Evolutionary conservation across 2,888 invertebrate species (phyloP), one percentile per base, ranked within the genome.

Genomic region (Calliscelio sp.): DNA sequence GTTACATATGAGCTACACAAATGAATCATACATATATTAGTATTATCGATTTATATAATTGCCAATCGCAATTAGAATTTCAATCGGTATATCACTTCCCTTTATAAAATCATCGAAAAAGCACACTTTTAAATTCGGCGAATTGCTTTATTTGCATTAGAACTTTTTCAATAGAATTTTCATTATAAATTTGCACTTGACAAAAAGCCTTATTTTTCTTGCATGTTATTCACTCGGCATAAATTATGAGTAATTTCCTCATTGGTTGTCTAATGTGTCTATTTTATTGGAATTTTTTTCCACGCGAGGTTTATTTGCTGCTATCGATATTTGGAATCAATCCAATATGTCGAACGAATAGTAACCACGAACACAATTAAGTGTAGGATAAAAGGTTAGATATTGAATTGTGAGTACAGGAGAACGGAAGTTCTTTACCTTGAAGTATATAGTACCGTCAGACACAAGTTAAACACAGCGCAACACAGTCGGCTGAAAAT

Each of bases 361-460:
- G 70, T 55, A 28, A 59, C 65, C 55, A 41, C 55, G 28, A 84
- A 71, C 71, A 80, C 84, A 80, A 75, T 80, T 75, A 84, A 84
- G 59, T 66, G 22, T 28, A 16, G 80, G 51, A 80, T 74, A 73
- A 84, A 84, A 80, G 80, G 80, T 84, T 80, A 80, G 75, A 84
- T 84, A 84, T 79, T 81, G 80, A 77, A 80, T 84, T 66, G 84
- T 75, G 79, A 65, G 38, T 75, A 75, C 65, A 75, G 68, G 84
- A 84, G 84, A 84, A 84, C 84, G 84, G 84, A 84, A 84, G 84
- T 84, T 77, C 81, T 68, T 84, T 77, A 84, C 84, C 84, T 81
- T 84, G 77, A 84, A 84, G 81, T 71, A n/a, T n/a, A n/a, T n/a
- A 51, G 63, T 66, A 44, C 70, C 71, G 70, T 55, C 59, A 59